Evolutionary conservation across 2,113 vertebrate species (phyloP), one percentile per base, ranked within the genome.

Genomic region (Diphyllodes magnificus): DNA sequence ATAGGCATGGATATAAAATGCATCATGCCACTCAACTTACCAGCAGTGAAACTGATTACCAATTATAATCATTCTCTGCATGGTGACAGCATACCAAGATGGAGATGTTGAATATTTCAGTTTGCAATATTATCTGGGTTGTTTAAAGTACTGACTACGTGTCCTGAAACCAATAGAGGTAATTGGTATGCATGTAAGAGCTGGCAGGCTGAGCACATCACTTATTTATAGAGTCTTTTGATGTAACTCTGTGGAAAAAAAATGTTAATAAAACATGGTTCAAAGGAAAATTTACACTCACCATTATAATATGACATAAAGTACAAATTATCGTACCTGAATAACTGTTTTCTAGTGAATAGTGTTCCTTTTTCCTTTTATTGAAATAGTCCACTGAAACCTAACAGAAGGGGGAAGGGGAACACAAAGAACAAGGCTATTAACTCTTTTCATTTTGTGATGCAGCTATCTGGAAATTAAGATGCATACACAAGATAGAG

Each of bases 171-270:
- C 97, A 98, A 94, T 95, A 98, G 98, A 98, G 82, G 94, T 98
- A 98, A 98, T 98, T 98, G 98, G 97, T 98, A 98, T 98, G 98
- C 98, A 97, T 97, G 97, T 98, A 98, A 96, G 96, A 97, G 96
- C 96, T 97, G 95, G 93, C 97, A 98, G 98, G 66, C 97, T 97
- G 97, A 97, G 92, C 96, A 97, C 97, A 98, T 98, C 97, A 98
- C 95, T 98, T 98, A 98, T 98, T 98, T 98, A 98, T 98, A 97
- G 96, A 98, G 95, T 96, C 98, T 97, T 98, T 97, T 98, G 98
- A 98, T 98, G 97, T 98, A 98, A 98, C 96, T 98, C 96, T 96
- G 81, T 94, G 93, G 51, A 94, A 94, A 94, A 94, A 96, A 97
- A 94, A 95, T 92, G 97, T 98, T 98, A 98, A 98, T 98, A 98